Evolutionary conservation across 2,113 vertebrate species (phyloP).

Genomic region (Neoarius graeffei): DNA sequence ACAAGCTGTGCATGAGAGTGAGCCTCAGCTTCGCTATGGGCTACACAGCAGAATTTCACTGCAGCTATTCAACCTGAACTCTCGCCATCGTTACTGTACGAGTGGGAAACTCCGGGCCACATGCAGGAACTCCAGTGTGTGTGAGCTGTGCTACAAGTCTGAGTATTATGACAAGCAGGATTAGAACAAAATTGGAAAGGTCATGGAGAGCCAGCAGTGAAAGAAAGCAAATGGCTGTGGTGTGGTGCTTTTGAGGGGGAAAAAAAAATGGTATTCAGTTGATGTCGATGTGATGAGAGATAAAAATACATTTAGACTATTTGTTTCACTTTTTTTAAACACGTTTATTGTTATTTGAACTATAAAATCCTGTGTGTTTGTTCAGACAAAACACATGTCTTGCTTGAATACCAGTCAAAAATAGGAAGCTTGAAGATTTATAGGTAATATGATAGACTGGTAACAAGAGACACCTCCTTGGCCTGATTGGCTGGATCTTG

Average conservation of each 20-base stretch:
- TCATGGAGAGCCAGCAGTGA: neutral
- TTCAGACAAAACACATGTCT: neutral
- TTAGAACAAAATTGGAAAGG: slow-evolving; percentile 8
- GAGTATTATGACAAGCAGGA: slow-evolving; percentile 1
- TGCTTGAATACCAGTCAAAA: neutral
- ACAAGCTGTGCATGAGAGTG: slow-evolving; percentile 65
- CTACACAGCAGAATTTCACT: slow-evolving; percentile 42
- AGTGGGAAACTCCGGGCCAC: neutral
- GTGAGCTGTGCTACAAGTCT: neutral
- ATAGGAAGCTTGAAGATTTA: neutral
- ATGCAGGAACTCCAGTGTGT: neutral
- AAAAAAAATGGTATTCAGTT: neutral
- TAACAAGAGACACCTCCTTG: neutral
- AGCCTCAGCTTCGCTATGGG: slow-evolving; percentile 54
- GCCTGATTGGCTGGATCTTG: neutral
- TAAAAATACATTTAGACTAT: neutral
- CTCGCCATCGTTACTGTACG: slow-evolving; percentile 69
- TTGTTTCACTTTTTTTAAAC: neutral
- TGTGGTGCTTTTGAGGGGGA: neutral
- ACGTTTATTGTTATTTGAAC: neutral
- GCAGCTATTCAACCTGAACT: slow-evolving; percentile 53
- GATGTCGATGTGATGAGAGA: neutral
- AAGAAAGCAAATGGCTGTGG: neutral
- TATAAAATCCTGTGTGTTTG: neutral
- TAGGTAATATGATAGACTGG: neutral